Evolutionary conservation across 2,888 invertebrate species (phyloP).

Genomic region (Doris montereyensis): DNA sequence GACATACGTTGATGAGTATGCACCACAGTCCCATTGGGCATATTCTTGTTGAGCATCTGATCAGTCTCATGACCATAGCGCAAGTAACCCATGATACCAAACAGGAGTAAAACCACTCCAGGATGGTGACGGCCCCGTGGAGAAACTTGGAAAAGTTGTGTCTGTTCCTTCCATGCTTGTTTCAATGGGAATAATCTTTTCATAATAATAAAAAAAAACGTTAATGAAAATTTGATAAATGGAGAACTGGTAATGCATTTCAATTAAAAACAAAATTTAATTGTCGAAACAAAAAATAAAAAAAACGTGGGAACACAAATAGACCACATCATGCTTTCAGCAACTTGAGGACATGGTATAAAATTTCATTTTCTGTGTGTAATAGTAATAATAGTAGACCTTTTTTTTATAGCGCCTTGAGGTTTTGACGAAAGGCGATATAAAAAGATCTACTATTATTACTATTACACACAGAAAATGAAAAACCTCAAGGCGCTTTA

Average conservation of each 20-base stretch:
- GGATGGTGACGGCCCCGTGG: slow-evolving; percentile 58
- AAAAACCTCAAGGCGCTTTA: too few species aligned
- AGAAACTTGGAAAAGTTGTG: slow-evolving; percentile 66
- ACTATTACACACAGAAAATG: too few species aligned
- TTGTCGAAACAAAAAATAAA: background rate
- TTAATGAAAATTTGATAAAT: too few species aligned
- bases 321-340: too few species aligned
- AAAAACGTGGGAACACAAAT: too few species aligned
- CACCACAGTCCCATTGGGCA: slow-evolving; percentile 52
- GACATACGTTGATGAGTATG: slow-evolving; percentile 62
- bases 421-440: too few species aligned
- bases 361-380: too few species aligned
- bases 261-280: background rate
- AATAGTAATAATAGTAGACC: too few species aligned
- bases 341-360: too few species aligned
- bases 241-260: background rate
- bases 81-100: slow-evolving; percentile 68
- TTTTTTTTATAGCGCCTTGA: too few species aligned
- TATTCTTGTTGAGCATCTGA: slow-evolving; percentile 68
- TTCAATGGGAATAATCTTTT: slow-evolving; percentile 71
- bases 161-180: slow-evolving; percentile 71
- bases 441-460: too few species aligned
- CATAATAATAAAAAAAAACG: background rate
- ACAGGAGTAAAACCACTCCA: slow-evolving; percentile 57
- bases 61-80: slow-evolving; percentile 59